phyloP scores from a whole-genome alignment of 1,140 invertebrate genomes.

The Drosophila tropicalis region DNA sequence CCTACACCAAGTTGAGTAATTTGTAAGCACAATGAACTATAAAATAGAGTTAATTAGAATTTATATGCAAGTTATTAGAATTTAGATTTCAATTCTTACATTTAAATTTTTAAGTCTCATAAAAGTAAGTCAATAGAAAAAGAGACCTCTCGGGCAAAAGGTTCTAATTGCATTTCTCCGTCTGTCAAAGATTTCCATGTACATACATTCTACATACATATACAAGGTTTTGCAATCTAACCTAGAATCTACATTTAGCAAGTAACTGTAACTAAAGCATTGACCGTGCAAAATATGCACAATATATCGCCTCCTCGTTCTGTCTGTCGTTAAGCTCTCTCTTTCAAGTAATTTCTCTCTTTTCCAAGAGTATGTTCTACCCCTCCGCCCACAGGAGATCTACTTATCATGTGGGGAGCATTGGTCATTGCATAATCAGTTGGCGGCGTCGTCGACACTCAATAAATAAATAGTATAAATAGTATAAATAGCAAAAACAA shows the following conservation, averaged over 20 bases:
- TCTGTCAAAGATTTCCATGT: background rate
- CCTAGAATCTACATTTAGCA: slow-evolving; percentile 1
- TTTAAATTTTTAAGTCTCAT: too few species aligned
- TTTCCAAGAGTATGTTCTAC: background rate
- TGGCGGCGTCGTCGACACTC: slow-evolving; percentile 46
- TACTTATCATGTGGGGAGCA: slow-evolving; percentile 18
- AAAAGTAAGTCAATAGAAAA: background rate
- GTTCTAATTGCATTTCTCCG: background rate
- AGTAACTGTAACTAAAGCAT: slow-evolving; percentile 14
- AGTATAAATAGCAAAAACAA: slow-evolving; percentile 65
- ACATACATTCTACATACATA: background rate
- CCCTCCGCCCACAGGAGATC: background rate
- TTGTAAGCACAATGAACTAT: too few species aligned
- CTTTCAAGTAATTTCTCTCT: background rate
- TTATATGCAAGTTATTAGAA: too few species aligned
- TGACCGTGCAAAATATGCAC: background rate
- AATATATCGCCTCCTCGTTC: background rate
- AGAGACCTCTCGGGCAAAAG: background rate
- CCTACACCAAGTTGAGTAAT: too few species aligned
- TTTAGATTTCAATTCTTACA: too few species aligned
- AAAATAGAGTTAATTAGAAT: too few species aligned
- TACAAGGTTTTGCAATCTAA: background rate
- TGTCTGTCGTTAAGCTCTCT: background rate
- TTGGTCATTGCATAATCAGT: slow-evolving; percentile 68
- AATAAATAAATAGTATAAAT: slow-evolving; percentile 69